Conservation (phyloP, 2,888 invertebrate species). For the Glaucopsyche alexis region DNA sequence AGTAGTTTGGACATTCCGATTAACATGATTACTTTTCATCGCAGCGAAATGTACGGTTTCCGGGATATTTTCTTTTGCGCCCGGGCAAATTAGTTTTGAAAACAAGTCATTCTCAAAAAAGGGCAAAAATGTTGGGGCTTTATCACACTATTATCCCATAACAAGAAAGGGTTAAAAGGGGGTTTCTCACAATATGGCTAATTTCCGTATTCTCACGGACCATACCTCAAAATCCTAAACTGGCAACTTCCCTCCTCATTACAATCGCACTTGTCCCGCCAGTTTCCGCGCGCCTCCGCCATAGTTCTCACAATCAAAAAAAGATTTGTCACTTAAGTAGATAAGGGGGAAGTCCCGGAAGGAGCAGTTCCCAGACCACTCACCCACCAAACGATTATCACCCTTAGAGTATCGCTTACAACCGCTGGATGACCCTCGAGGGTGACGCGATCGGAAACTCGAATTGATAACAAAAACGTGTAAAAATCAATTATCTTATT, state of each 20-base stretch:
- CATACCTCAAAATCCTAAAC: slow-evolving; percentile 21
- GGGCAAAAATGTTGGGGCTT: background rate
- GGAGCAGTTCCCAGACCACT: slow-evolving; percentile 62
- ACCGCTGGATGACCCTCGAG: slow-evolving; percentile 61
- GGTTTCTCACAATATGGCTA: slow-evolving; percentile 3
- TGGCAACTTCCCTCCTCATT: slow-evolving; percentile 38
- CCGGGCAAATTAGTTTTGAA: too few species aligned
- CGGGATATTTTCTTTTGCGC: too few species aligned
- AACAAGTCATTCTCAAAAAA: background rate
- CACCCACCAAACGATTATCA: slow-evolving; percentile 65
- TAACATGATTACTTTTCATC: too few species aligned
- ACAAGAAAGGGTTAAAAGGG: background rate
- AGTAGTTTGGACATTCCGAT: too few species aligned
- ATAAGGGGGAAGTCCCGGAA: slow-evolving; percentile 57
- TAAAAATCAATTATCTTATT: slow-evolving; percentile 1
- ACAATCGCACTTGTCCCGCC: slow-evolving; percentile 43
- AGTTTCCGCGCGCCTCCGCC: slow-evolving; percentile 49
- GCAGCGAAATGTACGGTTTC: too few species aligned
- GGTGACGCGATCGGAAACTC: slow-evolving; percentile 49
- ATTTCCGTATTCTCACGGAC: slow-evolving; percentile 12
- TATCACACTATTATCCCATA: background rate
- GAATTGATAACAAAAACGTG: slow-evolving; percentile 26
- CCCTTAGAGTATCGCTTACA: slow-evolving; percentile 58
- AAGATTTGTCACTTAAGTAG: slow-evolving; percentile 73
- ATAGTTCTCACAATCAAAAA: slow-evolving; percentile 76